These are phyloP conservation scores for Sternarchorhynchus goeldii DNA, from an alignment of 2,797 vertebrate genomes.

Conservation along the genomic window DNA sequence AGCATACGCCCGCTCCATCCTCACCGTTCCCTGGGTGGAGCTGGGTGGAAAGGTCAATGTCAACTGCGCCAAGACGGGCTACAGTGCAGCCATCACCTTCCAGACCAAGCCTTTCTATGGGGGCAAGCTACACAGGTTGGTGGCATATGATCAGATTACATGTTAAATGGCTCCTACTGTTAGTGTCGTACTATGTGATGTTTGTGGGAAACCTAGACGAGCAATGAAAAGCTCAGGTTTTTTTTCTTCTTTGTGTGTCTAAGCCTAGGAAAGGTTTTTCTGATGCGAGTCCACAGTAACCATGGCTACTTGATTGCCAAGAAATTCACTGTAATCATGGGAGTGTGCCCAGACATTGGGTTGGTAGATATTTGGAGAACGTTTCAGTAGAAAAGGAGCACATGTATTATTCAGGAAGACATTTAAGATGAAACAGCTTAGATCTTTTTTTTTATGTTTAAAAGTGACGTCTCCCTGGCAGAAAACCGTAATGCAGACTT, in stretches of 20 bases:
- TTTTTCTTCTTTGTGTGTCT: not conserved
- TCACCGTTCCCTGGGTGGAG: conserved; percentile 98
- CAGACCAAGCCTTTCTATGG: conserved; percentile 99
- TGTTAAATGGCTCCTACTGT: conserved; percentile 28
- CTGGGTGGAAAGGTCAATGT: conserved; percentile 95
- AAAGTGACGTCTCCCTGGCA: too few species aligned
- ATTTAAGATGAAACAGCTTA: too few species aligned
- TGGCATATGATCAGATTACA: conserved; percentile 39
- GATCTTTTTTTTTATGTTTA: too few species aligned
- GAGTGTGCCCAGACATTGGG: too few species aligned
- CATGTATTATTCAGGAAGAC: too few species aligned
- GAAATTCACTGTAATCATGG: not conserved
- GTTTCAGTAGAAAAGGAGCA: too few species aligned
- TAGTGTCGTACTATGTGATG: conserved; percentile 28
- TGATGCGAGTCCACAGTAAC: conserved; percentile 14
- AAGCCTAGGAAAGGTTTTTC: not conserved
- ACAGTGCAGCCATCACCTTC: conserved; percentile 95
- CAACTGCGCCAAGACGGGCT: conserved; percentile 89
- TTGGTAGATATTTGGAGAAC: too few species aligned
- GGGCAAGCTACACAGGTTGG: conserved; percentile 92
- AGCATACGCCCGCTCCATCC: conserved; percentile 95
- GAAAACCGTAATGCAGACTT: too few species aligned
- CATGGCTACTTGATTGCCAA: not conserved
- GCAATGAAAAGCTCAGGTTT: not conserved
- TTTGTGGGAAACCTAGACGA: conserved; percentile 5